These are phyloP conservation scores for Apis mellifera DNA, from an alignment of 1,140 invertebrate genomes.

Conservation along the genomic window Amel_HAv3.1 CM009934.2:11826501-11827000, in stretches of 20 bases:
- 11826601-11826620: slow-evolving; percentile 49
- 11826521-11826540: slow-evolving; percentile 96
- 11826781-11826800: slow-evolving; percentile 13
- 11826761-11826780: slow-evolving; percentile 36
- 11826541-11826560: slow-evolving; percentile 97
- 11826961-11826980: no score
- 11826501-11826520: slow-evolving; percentile 96
- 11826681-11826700: not conserved
- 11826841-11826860: not conserved
- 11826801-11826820: slow-evolving; percentile 10
- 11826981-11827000: no score
- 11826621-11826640: slow-evolving; percentile 27
- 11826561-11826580: slow-evolving; percentile 91
- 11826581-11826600: slow-evolving; percentile 74
- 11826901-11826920: not conserved
- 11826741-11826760: not conserved
- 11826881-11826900: not conserved
- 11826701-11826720: not conserved
- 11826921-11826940: not conserved
- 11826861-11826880: no score
- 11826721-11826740: not conserved
- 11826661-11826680: not conserved
- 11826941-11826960: not conserved
- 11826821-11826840: not conserved
- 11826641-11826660: slow-evolving; percentile 1